Conservation (phyloP, 2,797 vertebrate genomes). For the Alectoris magna region DNA sequence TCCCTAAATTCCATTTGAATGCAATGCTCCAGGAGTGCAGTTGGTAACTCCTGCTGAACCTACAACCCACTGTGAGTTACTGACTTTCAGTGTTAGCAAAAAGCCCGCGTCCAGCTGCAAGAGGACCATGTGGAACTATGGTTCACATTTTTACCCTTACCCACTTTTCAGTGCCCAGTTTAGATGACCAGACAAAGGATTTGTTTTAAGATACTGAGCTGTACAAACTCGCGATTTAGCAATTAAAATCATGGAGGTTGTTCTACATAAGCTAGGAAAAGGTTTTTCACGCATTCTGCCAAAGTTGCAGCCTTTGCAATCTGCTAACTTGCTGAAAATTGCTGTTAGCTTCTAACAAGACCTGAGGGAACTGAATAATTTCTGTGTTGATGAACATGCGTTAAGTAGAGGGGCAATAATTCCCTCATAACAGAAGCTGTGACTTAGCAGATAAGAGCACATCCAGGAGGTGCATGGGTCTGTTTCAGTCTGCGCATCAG, state of each 20-base stretch:
- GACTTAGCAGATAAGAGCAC: constrained; percentile 29
- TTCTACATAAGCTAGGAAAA: background rate
- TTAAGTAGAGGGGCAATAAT: constrained; percentile 24
- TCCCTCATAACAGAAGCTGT: constrained; percentile 8
- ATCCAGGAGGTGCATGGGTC: background rate
- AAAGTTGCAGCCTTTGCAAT: background rate
- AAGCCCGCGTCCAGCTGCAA: background rate
- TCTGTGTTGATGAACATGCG: constrained; percentile 39
- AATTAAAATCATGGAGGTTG: background rate
- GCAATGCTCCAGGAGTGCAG: background rate
- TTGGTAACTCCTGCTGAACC: background rate
- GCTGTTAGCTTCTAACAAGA: constrained; percentile 57
- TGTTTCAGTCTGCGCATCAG: background rate
- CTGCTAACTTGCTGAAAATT: constrained; percentile 43
- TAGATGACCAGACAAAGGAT: background rate
- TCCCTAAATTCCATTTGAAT: constrained; percentile 30
- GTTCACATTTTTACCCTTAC: background rate
- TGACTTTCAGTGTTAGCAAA: background rate
- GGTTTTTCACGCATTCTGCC: background rate
- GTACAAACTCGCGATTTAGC: background rate
- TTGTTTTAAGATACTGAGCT: background rate
- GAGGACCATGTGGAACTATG: background rate
- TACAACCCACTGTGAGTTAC: background rate
- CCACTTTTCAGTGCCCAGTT: background rate
- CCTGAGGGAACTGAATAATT: constrained; percentile 34